phyloP scores from a whole-genome alignment of 2,797 vertebrate genomes.

The Chloroceryle amazona region DNA sequence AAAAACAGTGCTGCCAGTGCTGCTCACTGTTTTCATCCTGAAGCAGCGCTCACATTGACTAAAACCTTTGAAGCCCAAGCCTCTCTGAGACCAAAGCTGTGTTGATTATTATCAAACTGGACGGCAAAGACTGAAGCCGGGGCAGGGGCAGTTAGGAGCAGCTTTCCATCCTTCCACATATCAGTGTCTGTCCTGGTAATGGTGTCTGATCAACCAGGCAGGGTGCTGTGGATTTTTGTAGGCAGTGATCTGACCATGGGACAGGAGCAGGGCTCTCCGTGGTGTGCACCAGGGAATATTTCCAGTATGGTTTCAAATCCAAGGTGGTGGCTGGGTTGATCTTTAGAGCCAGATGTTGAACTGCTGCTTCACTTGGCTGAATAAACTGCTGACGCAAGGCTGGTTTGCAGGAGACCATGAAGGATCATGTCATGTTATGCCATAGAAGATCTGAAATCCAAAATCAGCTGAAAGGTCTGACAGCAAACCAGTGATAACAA shows the following conservation, averaged over 20 bases:
- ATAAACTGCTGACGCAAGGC: neutral
- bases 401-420: rapidly evolving
- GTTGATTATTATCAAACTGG: neutral
- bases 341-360: neutral
- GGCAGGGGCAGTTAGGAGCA: neutral
- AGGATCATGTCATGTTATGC: neutral
- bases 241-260: rapidly evolving
- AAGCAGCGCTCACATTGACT: neutral
- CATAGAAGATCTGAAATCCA: neutral
- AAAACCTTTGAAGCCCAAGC: neutral
- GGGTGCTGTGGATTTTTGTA: neutral
- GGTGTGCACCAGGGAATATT: neutral
- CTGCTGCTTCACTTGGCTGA: neutral
- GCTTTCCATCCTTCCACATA: neutral
- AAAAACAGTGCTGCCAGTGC: neutral
- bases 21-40: neutral
- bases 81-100: neutral
- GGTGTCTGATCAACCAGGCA: rapidly evolving
- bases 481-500: neutral
- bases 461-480: neutral
- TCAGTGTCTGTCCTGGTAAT: neutral
- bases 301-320: neutral
- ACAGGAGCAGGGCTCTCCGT: neutral
- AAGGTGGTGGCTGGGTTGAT: neutral
- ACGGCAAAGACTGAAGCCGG: neutral